Evolutionary conservation across 2,797 vertebrate genomes (phyloP).

Genomic region (Austrolebias charrua): DNA sequence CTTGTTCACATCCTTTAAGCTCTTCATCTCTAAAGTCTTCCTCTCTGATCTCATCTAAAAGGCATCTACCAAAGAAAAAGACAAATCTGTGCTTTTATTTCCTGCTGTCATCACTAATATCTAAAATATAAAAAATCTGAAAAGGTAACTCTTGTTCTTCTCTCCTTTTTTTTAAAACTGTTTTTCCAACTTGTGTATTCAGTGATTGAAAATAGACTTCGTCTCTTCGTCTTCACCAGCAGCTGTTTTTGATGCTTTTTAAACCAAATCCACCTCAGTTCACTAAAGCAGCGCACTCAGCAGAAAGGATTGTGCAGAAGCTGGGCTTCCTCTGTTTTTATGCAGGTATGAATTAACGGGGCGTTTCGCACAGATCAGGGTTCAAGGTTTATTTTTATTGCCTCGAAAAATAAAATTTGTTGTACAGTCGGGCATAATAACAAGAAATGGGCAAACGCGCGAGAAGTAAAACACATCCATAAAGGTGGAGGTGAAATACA

Average conservation of each 20-base stretch:
- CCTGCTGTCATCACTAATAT: slow-evolving; percentile 77
- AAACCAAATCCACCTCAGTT: not conserved
- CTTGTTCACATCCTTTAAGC: slow-evolving; percentile 62
- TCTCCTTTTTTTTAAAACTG: slow-evolving; percentile 51
- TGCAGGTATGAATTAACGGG: slow-evolving; percentile 32
- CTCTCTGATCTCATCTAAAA: slow-evolving; percentile 66
- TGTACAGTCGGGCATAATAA: slow-evolving; percentile 42
- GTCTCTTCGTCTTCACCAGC: slow-evolving; percentile 10
- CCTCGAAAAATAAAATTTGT: slow-evolving; percentile 37
- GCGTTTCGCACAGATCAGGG: slow-evolving; percentile 32
- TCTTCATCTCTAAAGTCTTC: slow-evolving; percentile 62
- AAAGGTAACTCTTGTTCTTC: slow-evolving; percentile 58
- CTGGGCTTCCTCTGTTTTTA: slow-evolving; percentile 16
- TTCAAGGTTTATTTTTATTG: slow-evolving; percentile 45
- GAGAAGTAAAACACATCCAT: slow-evolving; percentile 1
- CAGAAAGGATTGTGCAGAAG: slow-evolving; percentile 27
- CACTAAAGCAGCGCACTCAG: slow-evolving; percentile 2
- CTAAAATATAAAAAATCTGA: slow-evolving; percentile 78
- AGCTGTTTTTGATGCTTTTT: slow-evolving; percentile 7
- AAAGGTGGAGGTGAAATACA: slow-evolving; percentile 27
- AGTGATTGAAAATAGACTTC: not conserved
- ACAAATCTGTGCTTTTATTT: slow-evolving; percentile 68
- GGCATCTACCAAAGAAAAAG: slow-evolving; percentile 64
- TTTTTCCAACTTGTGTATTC: slow-evolving; percentile 26
- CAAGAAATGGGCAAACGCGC: slow-evolving; percentile 26